Percentiles rank a stretch among this genome's conserved stretches.
Evolutionary conservation across 2,888 invertebrate species (phyloP).

Genomic region (Phlogophora meticulosa): DNA sequence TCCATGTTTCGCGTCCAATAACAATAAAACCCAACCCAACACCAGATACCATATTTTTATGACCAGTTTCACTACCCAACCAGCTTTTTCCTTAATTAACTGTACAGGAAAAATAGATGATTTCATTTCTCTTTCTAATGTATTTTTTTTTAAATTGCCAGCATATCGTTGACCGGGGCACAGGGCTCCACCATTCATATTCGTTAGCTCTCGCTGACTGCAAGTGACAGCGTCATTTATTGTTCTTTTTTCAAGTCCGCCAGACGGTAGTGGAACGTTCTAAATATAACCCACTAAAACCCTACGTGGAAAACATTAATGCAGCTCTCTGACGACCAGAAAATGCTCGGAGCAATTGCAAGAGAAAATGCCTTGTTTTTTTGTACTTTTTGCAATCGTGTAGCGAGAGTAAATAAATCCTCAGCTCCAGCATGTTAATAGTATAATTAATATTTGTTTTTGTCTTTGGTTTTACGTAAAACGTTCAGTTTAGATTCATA

Average conservation of each 20-base stretch:
- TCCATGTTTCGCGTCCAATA: conserved; percentile 33
- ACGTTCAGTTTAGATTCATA: conserved; percentile 17
- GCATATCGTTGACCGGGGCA: conserved; percentile 28
- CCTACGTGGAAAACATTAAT: conserved; percentile 33
- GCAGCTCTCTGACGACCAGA: conserved; percentile 5
- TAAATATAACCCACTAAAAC: conserved; percentile 34
- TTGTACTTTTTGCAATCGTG: background rate
- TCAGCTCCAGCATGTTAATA: background rate
- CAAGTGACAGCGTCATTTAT: conserved; percentile 56
- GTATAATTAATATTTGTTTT: conserved; percentile 5
- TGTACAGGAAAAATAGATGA: conserved; percentile 27
- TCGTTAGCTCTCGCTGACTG: conserved; percentile 54
- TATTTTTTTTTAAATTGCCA: conserved; percentile 33
- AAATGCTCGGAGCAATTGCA: conserved; percentile 15
- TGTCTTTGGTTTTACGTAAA: conserved; percentile 1
- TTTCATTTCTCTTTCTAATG: conserved; percentile 23
- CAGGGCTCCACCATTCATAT: conserved; percentile 54
- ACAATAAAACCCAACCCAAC: conserved; percentile 45
- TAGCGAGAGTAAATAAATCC: background rate
- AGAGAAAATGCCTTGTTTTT: conserved; percentile 13
- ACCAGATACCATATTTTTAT: conserved; percentile 43
- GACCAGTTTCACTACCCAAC: conserved; percentile 21
- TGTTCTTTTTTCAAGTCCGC: conserved; percentile 26
- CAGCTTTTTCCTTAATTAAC: conserved; percentile 39
- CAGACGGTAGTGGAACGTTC: conserved; percentile 26